Conservation (phyloP, 2,113 vertebrate genomes). For the Ciconia maguari region DNA sequence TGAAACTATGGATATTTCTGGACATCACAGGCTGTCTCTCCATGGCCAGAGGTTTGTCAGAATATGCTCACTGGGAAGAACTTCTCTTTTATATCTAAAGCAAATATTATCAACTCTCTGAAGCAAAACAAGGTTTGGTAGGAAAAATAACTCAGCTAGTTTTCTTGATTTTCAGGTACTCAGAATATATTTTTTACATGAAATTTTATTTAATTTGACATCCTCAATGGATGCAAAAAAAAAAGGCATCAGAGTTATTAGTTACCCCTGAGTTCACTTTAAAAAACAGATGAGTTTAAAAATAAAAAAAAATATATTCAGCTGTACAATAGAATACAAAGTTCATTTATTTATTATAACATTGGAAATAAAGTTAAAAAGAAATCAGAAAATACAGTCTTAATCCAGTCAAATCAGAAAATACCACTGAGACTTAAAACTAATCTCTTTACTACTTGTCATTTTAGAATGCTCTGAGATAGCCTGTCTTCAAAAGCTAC, state of each 20-base stretch:
- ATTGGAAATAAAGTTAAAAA: neutral
- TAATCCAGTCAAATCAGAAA: neutral
- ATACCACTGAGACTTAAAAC: neutral
- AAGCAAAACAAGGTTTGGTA: neutral
- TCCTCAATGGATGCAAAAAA: neutral
- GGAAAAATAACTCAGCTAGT: neutral
- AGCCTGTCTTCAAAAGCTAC: neutral
- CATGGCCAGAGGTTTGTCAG: neutral
- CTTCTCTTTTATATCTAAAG: neutral
- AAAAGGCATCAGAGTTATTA: neutral
- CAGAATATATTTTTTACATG: neutral
- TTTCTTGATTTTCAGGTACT: neutral
- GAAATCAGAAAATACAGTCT: neutral
- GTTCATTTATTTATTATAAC: neutral
- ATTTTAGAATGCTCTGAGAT: neutral
- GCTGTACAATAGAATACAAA: neutral
- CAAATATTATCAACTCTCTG: neutral
- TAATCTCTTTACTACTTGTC: neutral
- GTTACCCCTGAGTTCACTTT: neutral
- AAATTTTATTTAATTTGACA: neutral
- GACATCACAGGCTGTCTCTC: neutral
- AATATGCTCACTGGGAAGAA: neutral
- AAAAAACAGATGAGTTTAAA: neutral
- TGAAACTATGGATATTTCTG: neutral
- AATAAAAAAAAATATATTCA: neutral